Percentiles rank a stretch among this genome's conserved stretches.
These are phyloP conservation scores for Shinisaurus crocodilurus DNA, from an alignment of 2,113 vertebrate species.

Conservation along the genomic window DNA sequence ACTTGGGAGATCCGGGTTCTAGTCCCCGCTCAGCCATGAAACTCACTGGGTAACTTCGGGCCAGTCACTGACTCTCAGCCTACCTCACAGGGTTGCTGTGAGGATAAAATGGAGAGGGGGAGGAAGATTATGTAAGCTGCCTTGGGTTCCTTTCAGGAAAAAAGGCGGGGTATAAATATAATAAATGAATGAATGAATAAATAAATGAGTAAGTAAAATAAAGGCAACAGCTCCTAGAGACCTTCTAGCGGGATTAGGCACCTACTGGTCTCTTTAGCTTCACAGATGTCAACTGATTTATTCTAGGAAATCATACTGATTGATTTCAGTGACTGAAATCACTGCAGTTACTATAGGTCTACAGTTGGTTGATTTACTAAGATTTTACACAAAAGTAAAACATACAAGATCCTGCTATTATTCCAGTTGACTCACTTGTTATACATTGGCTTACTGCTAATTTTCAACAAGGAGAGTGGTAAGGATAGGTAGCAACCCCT, in stretches of 20 bases:
- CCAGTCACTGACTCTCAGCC: too few relatives aligned
- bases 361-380: not conserved
- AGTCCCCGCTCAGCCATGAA: too few relatives aligned
- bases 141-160: too few relatives aligned
- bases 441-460: not conserved
- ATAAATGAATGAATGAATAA: too few relatives aligned
- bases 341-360: not conserved
- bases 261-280: not conserved
- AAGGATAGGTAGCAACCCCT: not conserved
- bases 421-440: not conserved
- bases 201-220: too few relatives aligned
- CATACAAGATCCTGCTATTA: not conserved
- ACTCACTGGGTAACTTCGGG: too few relatives aligned
- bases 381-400: not conserved
- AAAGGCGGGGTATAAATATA: too few relatives aligned
- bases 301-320: not conserved
- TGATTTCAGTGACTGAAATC: not conserved
- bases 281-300: not conserved
- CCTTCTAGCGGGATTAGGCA: not conserved
- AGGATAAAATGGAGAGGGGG: too few relatives aligned
- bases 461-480: not conserved
- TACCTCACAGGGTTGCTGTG: too few relatives aligned
- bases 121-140: too few relatives aligned
- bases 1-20: too few relatives aligned
- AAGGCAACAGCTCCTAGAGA: constrained; percentile 7